These are phyloP conservation scores for Colinus virginianus DNA, from an alignment of 2,113 vertebrate species.

Conservation along the genomic window DNA sequence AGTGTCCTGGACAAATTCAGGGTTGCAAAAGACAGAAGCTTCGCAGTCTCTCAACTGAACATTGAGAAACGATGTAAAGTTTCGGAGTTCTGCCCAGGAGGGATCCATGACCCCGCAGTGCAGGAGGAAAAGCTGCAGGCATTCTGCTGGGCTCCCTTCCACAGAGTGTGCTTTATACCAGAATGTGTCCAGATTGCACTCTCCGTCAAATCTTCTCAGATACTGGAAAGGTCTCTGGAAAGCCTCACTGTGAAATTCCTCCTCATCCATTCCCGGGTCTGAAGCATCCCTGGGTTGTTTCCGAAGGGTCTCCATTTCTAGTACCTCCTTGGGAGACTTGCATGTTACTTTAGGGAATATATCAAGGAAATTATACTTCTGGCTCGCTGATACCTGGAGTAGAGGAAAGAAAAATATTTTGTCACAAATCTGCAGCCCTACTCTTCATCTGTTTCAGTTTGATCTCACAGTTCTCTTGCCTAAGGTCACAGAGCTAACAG, in stretches of 20 bases:
- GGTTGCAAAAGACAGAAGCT: conserved; percentile 89
- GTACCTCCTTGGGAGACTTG: conserved; percentile 89
- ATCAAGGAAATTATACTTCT: conserved; percentile 80
- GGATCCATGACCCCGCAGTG: conserved; percentile 89
- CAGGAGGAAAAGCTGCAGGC: conserved; percentile 89
- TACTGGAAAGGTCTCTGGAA: conserved; percentile 97
- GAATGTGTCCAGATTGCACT: conserved; percentile 81
- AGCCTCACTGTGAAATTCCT: conserved; percentile 84
- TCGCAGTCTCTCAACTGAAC: conserved; percentile 91
- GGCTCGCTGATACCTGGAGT: conserved; percentile 14
- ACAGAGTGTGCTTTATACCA: conserved; percentile 62
- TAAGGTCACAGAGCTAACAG: neutral
- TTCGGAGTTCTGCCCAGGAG: conserved; percentile 92
- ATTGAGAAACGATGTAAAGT: conserved; percentile 92
- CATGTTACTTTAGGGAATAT: conserved; percentile 91
- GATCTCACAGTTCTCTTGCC: neutral
- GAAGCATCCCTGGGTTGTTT: neutral
- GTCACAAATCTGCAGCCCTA: neutral
- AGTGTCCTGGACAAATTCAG: conserved; percentile 80
- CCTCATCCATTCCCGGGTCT: conserved; percentile 87
- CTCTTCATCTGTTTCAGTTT: neutral
- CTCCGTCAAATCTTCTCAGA: conserved; percentile 81
- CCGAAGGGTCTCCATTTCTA: conserved; percentile 76
- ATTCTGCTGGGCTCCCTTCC: conserved; percentile 86
- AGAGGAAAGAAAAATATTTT: neutral